phyloP scores from a whole-genome alignment of 53 echinoderm and acorn worm genomes.

The Henricia sp. region DNA sequence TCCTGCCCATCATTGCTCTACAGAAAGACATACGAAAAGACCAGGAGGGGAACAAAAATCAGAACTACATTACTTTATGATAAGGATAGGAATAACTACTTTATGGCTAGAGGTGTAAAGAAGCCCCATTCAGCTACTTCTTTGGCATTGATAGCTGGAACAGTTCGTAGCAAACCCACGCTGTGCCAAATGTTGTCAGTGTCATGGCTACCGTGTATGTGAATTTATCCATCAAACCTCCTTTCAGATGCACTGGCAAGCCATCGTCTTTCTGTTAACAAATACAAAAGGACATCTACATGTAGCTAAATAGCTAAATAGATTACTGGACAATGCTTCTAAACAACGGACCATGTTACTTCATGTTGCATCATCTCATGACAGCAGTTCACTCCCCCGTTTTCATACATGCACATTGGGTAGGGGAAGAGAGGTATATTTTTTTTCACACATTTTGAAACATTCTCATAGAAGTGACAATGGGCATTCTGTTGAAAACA shows the following conservation, averaged over 20 bases:
- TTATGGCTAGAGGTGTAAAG: background rate
- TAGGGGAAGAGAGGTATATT: too few relatives aligned
- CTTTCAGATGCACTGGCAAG: slow-evolving; percentile 74
- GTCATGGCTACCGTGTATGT: slow-evolving; percentile 48
- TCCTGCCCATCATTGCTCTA: slow-evolving; percentile 55
- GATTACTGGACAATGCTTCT: background rate
- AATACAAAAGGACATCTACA: slow-evolving; percentile 42
- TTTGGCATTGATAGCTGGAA: slow-evolving; percentile 38
- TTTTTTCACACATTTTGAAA: too few relatives aligned
- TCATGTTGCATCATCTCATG: background rate
- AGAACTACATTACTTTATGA: too few relatives aligned
- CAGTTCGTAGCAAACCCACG: slow-evolving; percentile 64
- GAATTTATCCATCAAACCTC: slow-evolving; percentile 58
- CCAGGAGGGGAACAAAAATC: background rate
- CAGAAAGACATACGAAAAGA: slow-evolving; percentile 1
- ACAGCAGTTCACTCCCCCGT: background rate
- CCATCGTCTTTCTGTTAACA: slow-evolving; percentile 65
- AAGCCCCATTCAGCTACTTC: slow-evolving; percentile 29
- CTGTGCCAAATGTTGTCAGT: slow-evolving; percentile 48
- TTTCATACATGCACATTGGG: too few relatives aligned
- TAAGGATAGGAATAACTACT: too few relatives aligned
- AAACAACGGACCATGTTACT: background rate
- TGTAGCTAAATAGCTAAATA: slow-evolving; percentile 9
- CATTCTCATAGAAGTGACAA: too few relatives aligned
- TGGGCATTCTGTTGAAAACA: too few relatives aligned